Evolutionary conservation across 1,140 invertebrate species (phyloP).

Genomic region (Brachionus calyciflorus): DNA sequence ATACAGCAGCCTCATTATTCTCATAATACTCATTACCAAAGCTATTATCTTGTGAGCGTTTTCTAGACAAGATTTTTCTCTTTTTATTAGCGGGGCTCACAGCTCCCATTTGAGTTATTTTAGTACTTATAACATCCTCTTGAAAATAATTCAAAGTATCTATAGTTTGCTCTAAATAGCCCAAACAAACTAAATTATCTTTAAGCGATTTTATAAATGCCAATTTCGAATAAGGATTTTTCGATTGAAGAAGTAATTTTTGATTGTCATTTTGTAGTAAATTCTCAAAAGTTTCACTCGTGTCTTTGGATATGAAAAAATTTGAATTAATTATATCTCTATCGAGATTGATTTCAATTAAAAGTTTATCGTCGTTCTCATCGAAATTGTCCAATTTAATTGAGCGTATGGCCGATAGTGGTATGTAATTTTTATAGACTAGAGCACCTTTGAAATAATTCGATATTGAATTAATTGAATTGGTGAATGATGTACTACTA

Average conservation of each 20-base stretch:
- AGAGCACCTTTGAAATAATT: slow-evolving; percentile 41
- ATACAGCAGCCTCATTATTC: neutral
- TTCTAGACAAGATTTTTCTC: neutral
- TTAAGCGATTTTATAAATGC: slow-evolving; percentile 15
- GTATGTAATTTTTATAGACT: slow-evolving; percentile 25
- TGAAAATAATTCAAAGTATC: slow-evolving; percentile 40
- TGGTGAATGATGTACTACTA: neutral
- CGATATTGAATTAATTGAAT: neutral
- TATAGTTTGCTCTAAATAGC: slow-evolving; percentile 24
- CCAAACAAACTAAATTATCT: slow-evolving; percentile 42
- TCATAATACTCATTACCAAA: neutral
- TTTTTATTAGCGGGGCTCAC: neutral
- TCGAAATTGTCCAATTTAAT: slow-evolving; percentile 44
- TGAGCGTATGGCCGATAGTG: slow-evolving; percentile 1
- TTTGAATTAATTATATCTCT: neutral
- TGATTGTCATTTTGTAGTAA: slow-evolving; percentile 19
- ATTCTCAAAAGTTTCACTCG: neutral
- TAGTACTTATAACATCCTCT: slow-evolving; percentile 30
- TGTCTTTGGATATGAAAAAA: neutral
- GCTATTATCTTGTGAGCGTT: neutral
- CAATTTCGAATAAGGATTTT: slow-evolving; percentile 30
- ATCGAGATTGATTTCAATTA: slow-evolving; percentile 25
- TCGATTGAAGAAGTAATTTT: slow-evolving; percentile 28
- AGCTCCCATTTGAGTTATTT: neutral
- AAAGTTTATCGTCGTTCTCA: neutral